Percentiles rank a stretch among this genome's conserved stretches.
Conservation (phyloP, 2,113 vertebrate genomes). For the Synodontis membranacea region DNA sequence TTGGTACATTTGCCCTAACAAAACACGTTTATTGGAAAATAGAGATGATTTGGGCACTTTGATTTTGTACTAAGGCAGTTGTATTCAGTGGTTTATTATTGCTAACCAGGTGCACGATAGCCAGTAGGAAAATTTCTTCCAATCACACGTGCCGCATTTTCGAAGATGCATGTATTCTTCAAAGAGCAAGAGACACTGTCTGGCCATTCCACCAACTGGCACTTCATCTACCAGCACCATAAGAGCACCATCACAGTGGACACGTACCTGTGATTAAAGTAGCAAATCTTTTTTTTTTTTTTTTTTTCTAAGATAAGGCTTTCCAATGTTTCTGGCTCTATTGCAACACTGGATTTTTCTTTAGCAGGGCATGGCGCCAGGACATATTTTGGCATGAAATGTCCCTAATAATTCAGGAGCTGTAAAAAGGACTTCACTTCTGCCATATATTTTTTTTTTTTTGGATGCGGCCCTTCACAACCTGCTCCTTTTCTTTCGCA, state of each 20-base stretch:
- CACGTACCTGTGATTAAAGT: not conserved
- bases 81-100: not conserved
- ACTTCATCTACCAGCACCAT: not conserved
- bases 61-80: not conserved
- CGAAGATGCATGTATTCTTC: not conserved
- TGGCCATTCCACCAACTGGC: not conserved
- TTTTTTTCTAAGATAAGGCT: not conserved
- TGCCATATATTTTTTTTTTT: not conserved
- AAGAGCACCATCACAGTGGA: not conserved
- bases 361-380: not conserved
- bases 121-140: not conserved
- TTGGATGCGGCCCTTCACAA: not conserved
- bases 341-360: not conserved
- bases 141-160: not conserved
- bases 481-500: not conserved
- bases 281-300: not conserved
- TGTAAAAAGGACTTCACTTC: not conserved
- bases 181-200: not conserved
- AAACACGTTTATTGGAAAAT: not conserved
- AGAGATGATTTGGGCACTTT: not conserved
- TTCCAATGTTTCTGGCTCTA: not conserved
- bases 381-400: not conserved
- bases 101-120: not conserved
- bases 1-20: not conserved
- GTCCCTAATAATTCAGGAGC: conserved; percentile 6